These are phyloP conservation scores for Eilema caniola DNA, from an alignment of 2,888 invertebrate genomes.

Conservation along the genomic window DNA sequence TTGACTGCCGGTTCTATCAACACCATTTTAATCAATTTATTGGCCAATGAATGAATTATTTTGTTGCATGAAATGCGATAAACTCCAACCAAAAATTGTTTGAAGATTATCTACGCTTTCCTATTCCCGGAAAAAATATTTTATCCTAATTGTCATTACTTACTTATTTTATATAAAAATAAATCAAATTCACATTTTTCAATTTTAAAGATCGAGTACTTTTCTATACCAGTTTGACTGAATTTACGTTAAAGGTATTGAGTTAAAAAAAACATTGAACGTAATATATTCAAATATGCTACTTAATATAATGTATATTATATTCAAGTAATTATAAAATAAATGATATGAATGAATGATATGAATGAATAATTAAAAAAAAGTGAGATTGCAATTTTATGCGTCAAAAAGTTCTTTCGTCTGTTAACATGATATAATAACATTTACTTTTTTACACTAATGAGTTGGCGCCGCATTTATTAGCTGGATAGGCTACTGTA, in stretches of 20 bases:
- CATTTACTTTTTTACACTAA: not conserved
- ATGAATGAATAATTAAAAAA: not conserved
- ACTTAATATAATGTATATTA: not conserved
- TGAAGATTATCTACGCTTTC: too few species aligned
- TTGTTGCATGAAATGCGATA: not conserved
- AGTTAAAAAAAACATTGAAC: not conserved
- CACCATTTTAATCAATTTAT: too few species aligned
- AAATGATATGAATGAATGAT: too few species aligned
- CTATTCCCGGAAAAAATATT: too few species aligned
- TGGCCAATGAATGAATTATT: too few species aligned
- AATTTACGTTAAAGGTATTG: not conserved
- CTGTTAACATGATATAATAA: not conserved
- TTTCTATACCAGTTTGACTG: not conserved
- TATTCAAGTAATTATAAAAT: not conserved
- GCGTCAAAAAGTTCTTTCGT: not conserved
- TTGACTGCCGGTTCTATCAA: too few species aligned
- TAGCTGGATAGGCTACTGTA: not conserved
- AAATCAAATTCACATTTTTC: not conserved
- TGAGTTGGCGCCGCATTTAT: not conserved
- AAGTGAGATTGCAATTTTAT: not conserved
- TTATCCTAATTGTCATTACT: too few species aligned
- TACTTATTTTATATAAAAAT: too few species aligned
- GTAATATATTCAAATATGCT: not conserved
- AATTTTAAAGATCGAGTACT: not conserved
- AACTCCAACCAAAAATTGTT: too few species aligned